Evolutionary conservation across 92 coral and sea anemone species (phyloP).

Genomic region (Palythoa grandis): DNA sequence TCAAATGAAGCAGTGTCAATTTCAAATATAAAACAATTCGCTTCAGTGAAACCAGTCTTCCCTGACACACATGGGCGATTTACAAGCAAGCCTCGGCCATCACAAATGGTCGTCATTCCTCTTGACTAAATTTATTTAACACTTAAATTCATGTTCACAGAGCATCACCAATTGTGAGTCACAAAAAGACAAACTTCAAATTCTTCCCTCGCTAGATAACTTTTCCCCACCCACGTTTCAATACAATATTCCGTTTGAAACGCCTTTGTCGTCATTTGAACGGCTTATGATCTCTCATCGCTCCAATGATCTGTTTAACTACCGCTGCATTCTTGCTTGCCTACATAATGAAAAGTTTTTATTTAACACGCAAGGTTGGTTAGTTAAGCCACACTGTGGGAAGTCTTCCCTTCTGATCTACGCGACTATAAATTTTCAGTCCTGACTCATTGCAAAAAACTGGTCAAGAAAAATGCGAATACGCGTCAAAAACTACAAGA

Average conservation of each 20-base stretch:
- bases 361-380: slow-evolving; percentile 1
- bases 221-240: background rate
- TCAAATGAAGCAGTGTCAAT: background rate
- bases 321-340: slow-evolving; percentile 36
- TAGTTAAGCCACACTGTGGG: background rate
- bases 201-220: slow-evolving; percentile 5
- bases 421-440: background rate
- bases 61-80: slow-evolving; percentile 3
- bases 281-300: background rate
- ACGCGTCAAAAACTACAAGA: background rate
- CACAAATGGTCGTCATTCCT: background rate
- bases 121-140: background rate
- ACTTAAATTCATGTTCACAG: background rate
- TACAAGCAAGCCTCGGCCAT: slow-evolving; percentile 5
- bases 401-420: background rate
- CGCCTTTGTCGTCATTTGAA: background rate
- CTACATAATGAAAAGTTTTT: slow-evolving; percentile 24
- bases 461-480: background rate
- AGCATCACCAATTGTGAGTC: background rate
- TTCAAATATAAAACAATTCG: background rate
- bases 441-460: background rate
- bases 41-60: slow-evolving; percentile 10
- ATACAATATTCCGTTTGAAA: background rate
- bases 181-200: background rate
- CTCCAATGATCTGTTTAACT: slow-evolving; percentile 34